These are phyloP conservation scores for Octomys mimax DNA, from an alignment of 2,797 vertebrate species.

Conservation along the genomic window DNA sequence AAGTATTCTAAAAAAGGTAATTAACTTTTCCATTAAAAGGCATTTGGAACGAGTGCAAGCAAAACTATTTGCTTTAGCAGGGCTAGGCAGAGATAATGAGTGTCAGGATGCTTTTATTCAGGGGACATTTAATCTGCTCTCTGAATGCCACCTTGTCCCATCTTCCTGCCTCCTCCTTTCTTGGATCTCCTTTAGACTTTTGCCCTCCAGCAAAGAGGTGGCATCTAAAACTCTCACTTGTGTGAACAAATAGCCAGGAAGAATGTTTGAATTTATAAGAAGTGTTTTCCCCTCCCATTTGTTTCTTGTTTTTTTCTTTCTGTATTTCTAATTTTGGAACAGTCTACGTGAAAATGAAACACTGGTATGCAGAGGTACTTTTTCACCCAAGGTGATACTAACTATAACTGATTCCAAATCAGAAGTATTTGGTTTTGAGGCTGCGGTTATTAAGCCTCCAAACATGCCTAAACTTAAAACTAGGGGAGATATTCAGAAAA, in stretches of 20 bases:
- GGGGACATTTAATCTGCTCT: neutral
- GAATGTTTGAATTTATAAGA: neutral
- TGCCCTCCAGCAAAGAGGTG: neutral
- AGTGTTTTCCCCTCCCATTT: neutral
- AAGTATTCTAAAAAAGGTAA: neutral
- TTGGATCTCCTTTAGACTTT: neutral
- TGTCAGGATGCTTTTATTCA: neutral
- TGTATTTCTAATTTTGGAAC: slow-evolving; percentile 59
- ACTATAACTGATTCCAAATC: slow-evolving; percentile 40
- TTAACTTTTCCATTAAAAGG: slow-evolving; percentile 23
- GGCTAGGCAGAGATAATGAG: neutral
- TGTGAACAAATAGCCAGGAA: neutral
- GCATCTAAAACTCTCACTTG: neutral
- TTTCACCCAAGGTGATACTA: neutral
- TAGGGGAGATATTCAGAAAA: slow-evolving; percentile 69
- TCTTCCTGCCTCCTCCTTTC: neutral
- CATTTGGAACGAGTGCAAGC: neutral
- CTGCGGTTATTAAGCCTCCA: slow-evolving; percentile 44
- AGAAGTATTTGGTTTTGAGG: slow-evolving; percentile 63
- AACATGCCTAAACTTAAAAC: slow-evolving; percentile 82
- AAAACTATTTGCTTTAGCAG: slow-evolving; percentile 19
- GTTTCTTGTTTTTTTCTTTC: neutral
- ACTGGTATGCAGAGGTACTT: neutral
- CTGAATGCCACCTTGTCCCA: neutral
- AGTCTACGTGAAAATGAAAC: slow-evolving; percentile 26